A percentile compares a stretch with the other conserved stretches of the same genome.
phyloP scores from a whole-genome alignment of 2,888 invertebrate genomes.

The Acrobasis suavella region DNA sequence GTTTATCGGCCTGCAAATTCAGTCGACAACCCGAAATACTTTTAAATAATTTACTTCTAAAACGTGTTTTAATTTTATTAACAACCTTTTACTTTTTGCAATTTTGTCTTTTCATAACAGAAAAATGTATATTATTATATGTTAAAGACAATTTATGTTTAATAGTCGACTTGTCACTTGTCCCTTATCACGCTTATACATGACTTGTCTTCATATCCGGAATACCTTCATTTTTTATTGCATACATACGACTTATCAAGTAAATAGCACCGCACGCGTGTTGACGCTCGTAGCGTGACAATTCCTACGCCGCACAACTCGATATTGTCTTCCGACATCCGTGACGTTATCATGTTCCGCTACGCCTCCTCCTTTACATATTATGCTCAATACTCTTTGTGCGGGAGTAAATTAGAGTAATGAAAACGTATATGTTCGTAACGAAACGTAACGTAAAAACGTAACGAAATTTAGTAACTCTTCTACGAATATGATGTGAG shows the following conservation, averaged over 20 bases:
- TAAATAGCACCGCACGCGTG: background rate
- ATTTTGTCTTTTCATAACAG: no score
- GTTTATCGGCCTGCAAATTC: background rate
- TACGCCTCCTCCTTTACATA: slow-evolving; percentile 30
- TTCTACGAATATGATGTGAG: background rate
- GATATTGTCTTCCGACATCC: slow-evolving; percentile 51
- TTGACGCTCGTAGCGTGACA: slow-evolving; percentile 35
- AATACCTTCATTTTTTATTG: no score
- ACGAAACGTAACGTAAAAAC: background rate
- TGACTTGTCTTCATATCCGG: no score
- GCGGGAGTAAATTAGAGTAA: background rate
- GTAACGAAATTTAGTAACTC: background rate
- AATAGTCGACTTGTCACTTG: no score
- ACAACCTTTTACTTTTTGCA: no score
- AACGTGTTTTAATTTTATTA: no score
- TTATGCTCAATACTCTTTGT: background rate
- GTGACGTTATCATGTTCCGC: slow-evolving; percentile 49
- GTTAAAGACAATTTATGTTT: no score
- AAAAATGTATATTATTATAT: no score
- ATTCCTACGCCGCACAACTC: slow-evolving; percentile 34
- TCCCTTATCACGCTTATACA: no score
- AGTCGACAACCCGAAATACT: no score
- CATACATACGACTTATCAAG: no score
- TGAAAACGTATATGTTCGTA: background rate
- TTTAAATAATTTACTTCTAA: no score